phyloP scores from a whole-genome alignment of 2,113 vertebrate genomes.

The Cervus canadensis region DNA sequence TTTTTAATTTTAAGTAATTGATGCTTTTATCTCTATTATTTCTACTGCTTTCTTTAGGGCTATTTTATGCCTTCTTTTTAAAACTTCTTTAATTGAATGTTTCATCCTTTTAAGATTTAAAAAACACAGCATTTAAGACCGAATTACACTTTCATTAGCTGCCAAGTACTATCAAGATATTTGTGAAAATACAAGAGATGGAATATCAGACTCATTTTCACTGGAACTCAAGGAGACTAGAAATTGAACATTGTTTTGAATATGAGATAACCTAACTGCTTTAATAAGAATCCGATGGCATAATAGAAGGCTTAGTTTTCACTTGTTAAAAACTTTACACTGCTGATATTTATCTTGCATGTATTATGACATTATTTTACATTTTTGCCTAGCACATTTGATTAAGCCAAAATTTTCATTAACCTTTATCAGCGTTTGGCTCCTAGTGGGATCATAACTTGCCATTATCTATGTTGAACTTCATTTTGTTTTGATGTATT shows the following conservation, averaged over 20 bases:
- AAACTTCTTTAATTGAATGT: background rate
- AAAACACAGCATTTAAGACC: background rate
- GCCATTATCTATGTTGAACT: background rate
- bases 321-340: background rate
- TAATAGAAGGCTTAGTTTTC: constrained; percentile 8
- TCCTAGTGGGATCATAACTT: background rate
- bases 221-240: background rate
- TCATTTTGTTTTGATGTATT: constrained; percentile 20
- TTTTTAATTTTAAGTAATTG: background rate
- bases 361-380: background rate
- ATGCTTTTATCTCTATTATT: background rate
- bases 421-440: background rate
- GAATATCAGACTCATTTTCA: background rate
- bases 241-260: background rate
- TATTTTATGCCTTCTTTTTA: background rate
- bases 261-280: background rate
- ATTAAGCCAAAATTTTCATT: background rate
- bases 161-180: background rate
- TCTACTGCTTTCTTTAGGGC: background rate
- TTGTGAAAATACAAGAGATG: background rate
- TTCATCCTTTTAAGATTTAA: background rate
- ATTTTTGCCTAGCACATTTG: background rate
- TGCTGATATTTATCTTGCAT: background rate
- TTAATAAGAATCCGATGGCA: background rate
- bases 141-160: background rate